These are phyloP conservation scores for Australoheros facetus DNA, from an alignment of 2,797 vertebrate species.

Conservation along the genomic window DNA sequence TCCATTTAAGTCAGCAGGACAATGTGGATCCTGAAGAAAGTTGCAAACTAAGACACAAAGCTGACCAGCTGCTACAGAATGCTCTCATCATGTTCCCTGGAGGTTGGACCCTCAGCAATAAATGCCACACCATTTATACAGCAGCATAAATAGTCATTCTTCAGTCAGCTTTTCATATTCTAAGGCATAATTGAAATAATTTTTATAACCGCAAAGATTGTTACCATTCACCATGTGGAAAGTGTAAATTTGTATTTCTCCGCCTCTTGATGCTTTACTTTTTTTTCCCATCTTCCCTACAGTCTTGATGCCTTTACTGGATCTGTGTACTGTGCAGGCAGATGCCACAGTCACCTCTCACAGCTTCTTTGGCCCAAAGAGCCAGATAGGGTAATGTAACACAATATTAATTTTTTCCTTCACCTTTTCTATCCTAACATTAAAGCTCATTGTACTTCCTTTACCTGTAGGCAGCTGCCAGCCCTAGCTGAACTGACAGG, in stretches of 20 bases:
- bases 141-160: neutral
- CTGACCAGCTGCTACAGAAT: slow-evolving; percentile 84
- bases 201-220: neutral
- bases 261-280: neutral
- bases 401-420: neutral
- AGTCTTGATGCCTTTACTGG: slow-evolving; percentile 93
- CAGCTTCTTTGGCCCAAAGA: slow-evolving; percentile 89
- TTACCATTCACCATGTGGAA: neutral
- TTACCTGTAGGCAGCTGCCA: slow-evolving; percentile 82
- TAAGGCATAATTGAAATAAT: neutral
- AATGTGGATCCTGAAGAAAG: slow-evolving; percentile 82
- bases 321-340: slow-evolving; percentile 89
- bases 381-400: slow-evolving; percentile 86
- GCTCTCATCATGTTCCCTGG: slow-evolving; percentile 94
- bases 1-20: slow-evolving; percentile 90
- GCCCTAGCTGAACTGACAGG: slow-evolving; percentile 89
- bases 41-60: slow-evolving; percentile 68
- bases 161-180: neutral
- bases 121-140: too few species aligned
- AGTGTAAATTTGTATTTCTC: slow-evolving; percentile 27
- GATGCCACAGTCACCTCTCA: slow-evolving; percentile 86
- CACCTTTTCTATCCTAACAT: neutral
- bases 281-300: slow-evolving; percentile 16
- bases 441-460: neutral
- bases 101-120: slow-evolving; percentile 76